Evolutionary conservation across 2,113 vertebrate genomes (phyloP), one percentile per base, ranked within the genome.

Genomic region (Misgurnus mizolepis): DNA sequence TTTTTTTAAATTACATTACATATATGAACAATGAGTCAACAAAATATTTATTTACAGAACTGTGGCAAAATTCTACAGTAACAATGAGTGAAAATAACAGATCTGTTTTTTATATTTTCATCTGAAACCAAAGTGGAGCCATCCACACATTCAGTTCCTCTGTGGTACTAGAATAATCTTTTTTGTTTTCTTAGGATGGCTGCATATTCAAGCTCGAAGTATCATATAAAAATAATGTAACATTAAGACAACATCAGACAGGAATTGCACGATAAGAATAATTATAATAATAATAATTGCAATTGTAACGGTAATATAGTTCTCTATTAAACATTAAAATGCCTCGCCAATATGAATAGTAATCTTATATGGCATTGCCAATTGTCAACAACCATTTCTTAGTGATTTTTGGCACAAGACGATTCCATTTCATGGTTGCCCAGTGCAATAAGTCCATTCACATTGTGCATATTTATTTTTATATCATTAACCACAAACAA

Each of bases 11-110:
- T 92, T 96, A 95, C 92, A 89, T 96, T 91, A 96, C 96, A 97
- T 93, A 80, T 93, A 96, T 97, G 95, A 95, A 97, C 96, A 96
- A 96, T 95, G 94, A 96, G 92, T 94, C 95, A 95, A 95, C 95
- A 97, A 96, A 96, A 94, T 98, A 96, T 96, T 90, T 98, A 96
- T 98, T 83, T 98, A 97, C 96, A 97, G 87, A 94, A 95, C 89
- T 90, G 86, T 89, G 91, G 92, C 95, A 95, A 91, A 91, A 91
- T 95, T 94, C 94, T 96, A 97, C 95, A 95, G 93, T 95, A 95
- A 97, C 95, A 95, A 91, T 90, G 95, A 94, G 91, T 95, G 96
- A 96, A 97, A 97, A 96, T 95, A 93, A 92, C 93, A 93, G 89
- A 91, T 95, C 95, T 94, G 94, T 92, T 91, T 95, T 58, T 89